Conservation (phyloP, 2,113 vertebrate genomes). For the Carettochelys insculpta region DNA sequence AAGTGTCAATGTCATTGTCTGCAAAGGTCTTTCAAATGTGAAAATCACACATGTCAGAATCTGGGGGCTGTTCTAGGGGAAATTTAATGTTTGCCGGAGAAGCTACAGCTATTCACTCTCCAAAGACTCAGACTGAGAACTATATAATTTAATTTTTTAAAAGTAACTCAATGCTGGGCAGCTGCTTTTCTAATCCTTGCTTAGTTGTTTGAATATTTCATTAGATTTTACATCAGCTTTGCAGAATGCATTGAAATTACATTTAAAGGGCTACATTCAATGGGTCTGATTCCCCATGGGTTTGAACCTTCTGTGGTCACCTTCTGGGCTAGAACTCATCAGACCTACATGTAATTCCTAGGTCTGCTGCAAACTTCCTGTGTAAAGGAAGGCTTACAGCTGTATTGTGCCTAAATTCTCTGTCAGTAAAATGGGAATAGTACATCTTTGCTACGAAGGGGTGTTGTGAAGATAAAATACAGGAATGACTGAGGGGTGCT, state of each 20-base stretch:
- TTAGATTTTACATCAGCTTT: neutral
- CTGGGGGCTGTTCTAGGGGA: neutral
- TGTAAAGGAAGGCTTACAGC: neutral
- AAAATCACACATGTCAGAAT: neutral
- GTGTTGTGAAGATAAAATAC: too few species aligned
- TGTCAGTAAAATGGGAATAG: too few species aligned
- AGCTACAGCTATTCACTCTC: neutral
- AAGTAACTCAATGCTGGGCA: neutral
- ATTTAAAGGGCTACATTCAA: neutral
- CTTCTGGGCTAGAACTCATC: neutral
- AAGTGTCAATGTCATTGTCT: neutral
- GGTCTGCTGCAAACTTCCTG: neutral
- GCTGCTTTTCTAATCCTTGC: neutral
- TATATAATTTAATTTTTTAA: neutral
- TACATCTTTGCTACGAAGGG: too few species aligned
- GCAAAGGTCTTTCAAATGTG: neutral
- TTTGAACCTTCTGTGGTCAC: neutral
- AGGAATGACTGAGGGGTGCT: too few species aligned
- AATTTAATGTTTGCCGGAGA: neutral
- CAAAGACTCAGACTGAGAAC: neutral
- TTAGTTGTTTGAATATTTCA: neutral
- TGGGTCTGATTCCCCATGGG: neutral
- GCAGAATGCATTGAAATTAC: neutral
- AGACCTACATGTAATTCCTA: neutral
- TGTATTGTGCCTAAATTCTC: neutral